phyloP scores from a whole-genome alignment of 2,888 invertebrate genomes.

The Polydrusus cervinus region DNA sequence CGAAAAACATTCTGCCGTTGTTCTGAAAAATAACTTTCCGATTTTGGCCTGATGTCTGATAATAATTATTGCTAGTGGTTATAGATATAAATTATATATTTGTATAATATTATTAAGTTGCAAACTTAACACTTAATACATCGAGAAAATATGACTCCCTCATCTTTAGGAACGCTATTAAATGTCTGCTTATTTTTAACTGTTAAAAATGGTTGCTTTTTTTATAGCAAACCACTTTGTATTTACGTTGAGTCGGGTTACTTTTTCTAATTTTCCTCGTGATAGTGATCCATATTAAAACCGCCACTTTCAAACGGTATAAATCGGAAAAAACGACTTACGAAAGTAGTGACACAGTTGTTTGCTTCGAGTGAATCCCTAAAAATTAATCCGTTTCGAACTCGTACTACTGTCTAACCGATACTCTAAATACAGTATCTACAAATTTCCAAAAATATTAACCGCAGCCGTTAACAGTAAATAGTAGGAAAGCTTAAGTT shows the following conservation, averaged over 20 bases:
- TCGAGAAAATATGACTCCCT: no score
- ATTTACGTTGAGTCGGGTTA: not conserved
- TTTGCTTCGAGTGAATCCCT: not conserved
- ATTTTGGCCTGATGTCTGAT: no score
- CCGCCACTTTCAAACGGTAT: not conserved
- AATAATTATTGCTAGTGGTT: no score
- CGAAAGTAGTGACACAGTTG: not conserved
- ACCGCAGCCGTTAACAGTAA: not conserved
- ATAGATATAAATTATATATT: no score
- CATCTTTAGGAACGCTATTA: no score
- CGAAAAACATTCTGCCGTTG: no score
- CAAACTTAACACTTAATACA: no score
- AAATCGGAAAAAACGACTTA: not conserved
- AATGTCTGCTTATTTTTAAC: no score
- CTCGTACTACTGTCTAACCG: not conserved
- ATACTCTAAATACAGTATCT: not conserved
- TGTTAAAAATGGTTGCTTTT: not conserved
- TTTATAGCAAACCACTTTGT: not conserved
- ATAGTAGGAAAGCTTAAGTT: not conserved
- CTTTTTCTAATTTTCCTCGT: not conserved
- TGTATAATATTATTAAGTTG: no score
- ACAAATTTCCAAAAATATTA: slow-evolving; percentile 14
- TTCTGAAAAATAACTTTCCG: no score
- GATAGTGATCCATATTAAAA: not conserved
- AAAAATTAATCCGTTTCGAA: not conserved